These are phyloP conservation scores for Leptinotarsa juncta DNA, from an alignment of 2,888 invertebrate genomes.

Conservation along the genomic window DNA sequence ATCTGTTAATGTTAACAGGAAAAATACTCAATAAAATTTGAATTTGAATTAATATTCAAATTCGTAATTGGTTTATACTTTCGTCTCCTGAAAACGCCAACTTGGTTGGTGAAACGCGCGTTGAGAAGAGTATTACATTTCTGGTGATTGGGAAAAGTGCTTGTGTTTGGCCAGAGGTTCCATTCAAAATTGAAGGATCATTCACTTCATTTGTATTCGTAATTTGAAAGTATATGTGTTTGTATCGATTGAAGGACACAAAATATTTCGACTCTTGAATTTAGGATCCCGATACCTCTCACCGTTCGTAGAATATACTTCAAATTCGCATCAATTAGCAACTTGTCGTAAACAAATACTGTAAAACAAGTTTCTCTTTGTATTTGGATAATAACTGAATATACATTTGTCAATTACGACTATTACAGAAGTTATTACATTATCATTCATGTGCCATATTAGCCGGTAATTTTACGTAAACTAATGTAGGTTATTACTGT, in stretches of 20 bases:
- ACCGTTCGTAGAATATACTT: background rate
- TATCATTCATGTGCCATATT: slow-evolving; percentile 20
- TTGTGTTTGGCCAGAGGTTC: too few species aligned
- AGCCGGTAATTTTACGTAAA: slow-evolving; percentile 12
- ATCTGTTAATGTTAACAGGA: too few species aligned
- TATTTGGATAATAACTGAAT: slow-evolving; percentile 20
- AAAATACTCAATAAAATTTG: too few species aligned
- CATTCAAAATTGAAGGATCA: too few species aligned
- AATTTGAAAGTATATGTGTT: too few species aligned
- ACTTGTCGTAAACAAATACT: slow-evolving; percentile 13
- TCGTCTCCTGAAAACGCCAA: too few species aligned
- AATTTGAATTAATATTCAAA: too few species aligned
- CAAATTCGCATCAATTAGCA: slow-evolving; percentile 16
- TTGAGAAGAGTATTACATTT: too few species aligned
- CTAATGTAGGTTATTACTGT: slow-evolving; percentile 20
- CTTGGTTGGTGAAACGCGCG: too few species aligned
- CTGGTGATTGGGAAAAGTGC: too few species aligned
- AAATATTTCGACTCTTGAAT: background rate
- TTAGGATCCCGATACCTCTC: background rate
- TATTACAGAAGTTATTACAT: slow-evolving; percentile 18
- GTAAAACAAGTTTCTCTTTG: slow-evolving; percentile 18
- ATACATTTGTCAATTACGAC: slow-evolving; percentile 19
- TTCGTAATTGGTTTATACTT: too few species aligned
- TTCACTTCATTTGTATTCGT: too few species aligned
- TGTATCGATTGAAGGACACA: slow-evolving; percentile 1